A percentile compares a stretch with the other conserved stretches of the same genome.
These are phyloP conservation scores for Drosophila fulvimacula DNA, from an alignment of 2,888 invertebrate species.

Conservation along the genomic window DNA sequence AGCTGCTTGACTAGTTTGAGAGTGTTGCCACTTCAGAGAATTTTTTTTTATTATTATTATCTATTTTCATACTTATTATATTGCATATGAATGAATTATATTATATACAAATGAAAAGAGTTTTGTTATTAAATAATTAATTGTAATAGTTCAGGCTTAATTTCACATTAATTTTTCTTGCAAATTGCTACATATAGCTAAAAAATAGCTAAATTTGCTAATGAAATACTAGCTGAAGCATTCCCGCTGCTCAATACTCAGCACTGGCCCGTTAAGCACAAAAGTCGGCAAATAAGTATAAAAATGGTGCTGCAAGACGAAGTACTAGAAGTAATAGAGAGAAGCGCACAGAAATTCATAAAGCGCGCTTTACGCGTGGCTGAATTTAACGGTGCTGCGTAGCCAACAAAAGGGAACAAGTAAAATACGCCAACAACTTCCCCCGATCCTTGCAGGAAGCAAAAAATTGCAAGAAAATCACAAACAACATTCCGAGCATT, in stretches of 20 bases:
- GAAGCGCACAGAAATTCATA: conserved; percentile 64
- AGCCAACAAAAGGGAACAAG: conserved; percentile 25
- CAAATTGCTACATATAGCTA: background rate
- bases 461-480: conserved; percentile 55
- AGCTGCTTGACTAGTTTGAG: background rate
- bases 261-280: conserved; percentile 19
- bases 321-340: conserved; percentile 62
- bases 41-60: background rate
- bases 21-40: conserved; percentile 3
- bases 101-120: too few relatives aligned
- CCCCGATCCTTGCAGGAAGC: background rate
- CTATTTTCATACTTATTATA: background rate
- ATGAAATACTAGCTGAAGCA: background rate
- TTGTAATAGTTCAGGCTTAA: background rate
- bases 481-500: conserved; percentile 70
- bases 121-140: background rate
- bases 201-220: background rate
- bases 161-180: background rate
- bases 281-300: conserved; percentile 33
- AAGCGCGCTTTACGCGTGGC: conserved; percentile 69
- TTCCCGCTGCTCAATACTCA: background rate
- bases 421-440: conserved; percentile 14
- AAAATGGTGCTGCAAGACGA: conserved; percentile 28
- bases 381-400: conserved; percentile 54
- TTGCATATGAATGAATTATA: too few relatives aligned